Evolutionary conservation across 2,797 vertebrate species (phyloP).

Genomic region (Micrastur ruficollis): DNA sequence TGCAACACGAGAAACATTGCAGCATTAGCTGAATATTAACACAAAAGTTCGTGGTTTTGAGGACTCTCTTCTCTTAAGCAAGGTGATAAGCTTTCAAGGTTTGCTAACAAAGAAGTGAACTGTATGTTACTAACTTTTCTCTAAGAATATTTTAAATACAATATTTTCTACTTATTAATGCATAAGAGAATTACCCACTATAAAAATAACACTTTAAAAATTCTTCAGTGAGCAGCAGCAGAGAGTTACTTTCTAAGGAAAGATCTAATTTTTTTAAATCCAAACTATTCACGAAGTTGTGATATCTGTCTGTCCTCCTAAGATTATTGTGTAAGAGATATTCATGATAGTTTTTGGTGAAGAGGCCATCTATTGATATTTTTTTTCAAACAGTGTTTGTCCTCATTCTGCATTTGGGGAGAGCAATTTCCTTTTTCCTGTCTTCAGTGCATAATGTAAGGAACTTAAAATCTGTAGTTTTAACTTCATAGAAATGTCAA

Average conservation of each 20-base stretch:
- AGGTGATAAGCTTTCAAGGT: not conserved
- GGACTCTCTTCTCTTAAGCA: not conserved
- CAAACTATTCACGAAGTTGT: not conserved
- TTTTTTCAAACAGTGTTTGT: not conserved
- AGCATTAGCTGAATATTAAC: not conserved
- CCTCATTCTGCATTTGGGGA: not conserved
- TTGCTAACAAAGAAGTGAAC: not conserved
- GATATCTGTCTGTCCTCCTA: not conserved
- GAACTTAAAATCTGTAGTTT: not conserved
- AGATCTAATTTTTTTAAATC: not conserved
- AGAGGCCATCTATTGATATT: not conserved
- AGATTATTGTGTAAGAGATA: not conserved
- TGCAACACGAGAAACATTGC: not conserved
- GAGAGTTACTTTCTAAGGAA: not conserved
- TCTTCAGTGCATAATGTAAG: not conserved
- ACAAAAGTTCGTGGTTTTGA: not conserved
- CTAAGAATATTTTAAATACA: not conserved
- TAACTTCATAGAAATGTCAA: not conserved
- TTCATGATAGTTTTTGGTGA: not conserved
- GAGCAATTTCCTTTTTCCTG: not conserved
- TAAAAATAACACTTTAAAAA: not conserved
- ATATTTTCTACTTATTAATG: not conserved
- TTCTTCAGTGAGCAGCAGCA: not conserved
- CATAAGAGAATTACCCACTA: not conserved
- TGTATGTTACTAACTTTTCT: not conserved